Base-by-base conservation (phyloP, 2,888 invertebrate species). In the Eudasyphora cyanicolor region DNA sequence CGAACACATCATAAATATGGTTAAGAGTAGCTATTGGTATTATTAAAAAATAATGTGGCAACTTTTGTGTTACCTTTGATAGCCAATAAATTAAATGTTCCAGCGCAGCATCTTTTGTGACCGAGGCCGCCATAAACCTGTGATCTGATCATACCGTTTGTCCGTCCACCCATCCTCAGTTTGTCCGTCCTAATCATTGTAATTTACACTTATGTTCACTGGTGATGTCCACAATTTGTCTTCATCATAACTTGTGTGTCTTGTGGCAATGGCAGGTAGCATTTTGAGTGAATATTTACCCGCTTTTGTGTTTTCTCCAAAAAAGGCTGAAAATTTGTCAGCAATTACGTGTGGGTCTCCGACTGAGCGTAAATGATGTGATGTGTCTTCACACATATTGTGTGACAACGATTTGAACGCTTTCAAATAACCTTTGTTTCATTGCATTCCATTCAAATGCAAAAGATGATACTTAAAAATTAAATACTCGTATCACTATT, bases 1-100 rank as follows among this genome's bases (percentile, higher is more conserved):
- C 24, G 24, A 38, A 67, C 67, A 67, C 67, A 67, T 67, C 67
- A 73, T 42, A 69, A 82, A 76, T 67, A n/a, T 79, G 79, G 71
- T 14, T 38, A 69, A 79, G 38, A 62, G 73, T 64, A 71, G 71
- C 70, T 82, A 82, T 70, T 78, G 70, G 51, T 29, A 64, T 77
- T 83, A 77, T 77, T 80, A 75, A 83, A 80, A 80, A 67, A 80
- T 80, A 80, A 83, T 70, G 69, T 83, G 76, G 62, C 77, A 74
- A 70, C 80, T 80, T 74, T 62, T 80, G 80, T 83, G 83, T 80
- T 83, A 75, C 75, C 74, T 80, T 80, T 83, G 60, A 77, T 70
- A 79, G 77, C 73, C 69, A 83, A 83, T 83, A 83, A 83, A 83
- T 83, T 83, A 79, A 17, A 54, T 42, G 67, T 67, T 42, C n/a